Evolutionary conservation across 2,888 invertebrate species (phyloP), one percentile per base, ranked within the genome.

Genomic region (Synanthedon myopaeformis): DNA sequence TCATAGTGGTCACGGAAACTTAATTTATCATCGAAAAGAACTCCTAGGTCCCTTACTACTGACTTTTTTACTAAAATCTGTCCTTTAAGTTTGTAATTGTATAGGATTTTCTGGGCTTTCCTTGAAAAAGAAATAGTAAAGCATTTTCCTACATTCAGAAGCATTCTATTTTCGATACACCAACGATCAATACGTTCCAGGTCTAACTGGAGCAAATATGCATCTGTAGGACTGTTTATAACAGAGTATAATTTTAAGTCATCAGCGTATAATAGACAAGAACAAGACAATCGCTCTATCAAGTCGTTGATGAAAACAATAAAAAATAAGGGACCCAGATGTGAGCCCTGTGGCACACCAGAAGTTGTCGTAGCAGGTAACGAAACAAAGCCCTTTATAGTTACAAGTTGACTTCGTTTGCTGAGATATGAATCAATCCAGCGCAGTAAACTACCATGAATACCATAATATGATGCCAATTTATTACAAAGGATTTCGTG

Each of bases 311-410:
- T 50, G 14, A 41, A 55, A n/a, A 50, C 13, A 3, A 49, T 41
- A 28, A 57, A 57, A 1, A 53, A 52, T 11, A 53, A 11, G 4
- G 53, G 55, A 4, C 55, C 55, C n/a, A 56, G 14, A 28, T 53
- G 52, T 12, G 53, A 56, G 4, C 55, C 53, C 42, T 56, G 55
- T 11, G 53, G 55, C 5, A 57, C 55, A 2, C 54, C 55, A 13
- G 53, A 57, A 2, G 45, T 42, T 17, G 10, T 12, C 1, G 41
- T 4, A 11, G 3, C 17, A 3, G 52, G 52, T 4, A 42, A n/a
- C 1, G 56, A 53, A 6, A 4, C n/a, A 49, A 49, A 52, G 6
- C 54, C 56, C 19, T 45, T 51, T 4, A 57, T 4, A 8, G 50
- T 51, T 3, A 57, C 57, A 8, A 56, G 13, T 19, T 54, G 56